Base-by-base conservation (phyloP, 1,140 invertebrate genomes). In the Listronotus bonariensis region DNA sequence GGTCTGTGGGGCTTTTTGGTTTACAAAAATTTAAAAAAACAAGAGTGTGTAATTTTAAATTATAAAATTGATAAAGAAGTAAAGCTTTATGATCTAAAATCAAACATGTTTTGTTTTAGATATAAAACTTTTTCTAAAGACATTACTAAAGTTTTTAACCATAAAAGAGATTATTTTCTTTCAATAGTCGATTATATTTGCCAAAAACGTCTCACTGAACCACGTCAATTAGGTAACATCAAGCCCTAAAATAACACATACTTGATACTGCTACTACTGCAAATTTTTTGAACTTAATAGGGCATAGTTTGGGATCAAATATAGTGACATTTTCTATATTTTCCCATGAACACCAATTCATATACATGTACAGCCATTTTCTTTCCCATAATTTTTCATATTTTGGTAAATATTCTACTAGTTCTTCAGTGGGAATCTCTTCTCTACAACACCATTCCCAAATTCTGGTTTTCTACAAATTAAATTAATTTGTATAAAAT, bases 381-480 rank as follows among this genome's bases (percentile, higher is more conserved):
- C 72, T 55, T 38, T 59, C 36, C 45, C 67, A 60, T n/a, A 60
- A 20, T 14, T 41, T 59, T 12, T 69, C 59, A 56, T 72, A 76
- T 40, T 69, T 71, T 17, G 70, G 66, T n/a, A 71, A 55, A 53
- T 75, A 75, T 45, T 75, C 67, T 48, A 72, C 58, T 12, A 77
- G 45, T 48, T 76, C 68, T 59, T 74, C 71, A 42, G 60, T 20
- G 12, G 73, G 73, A 18, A 77, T 76, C 56, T 77, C 76, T 49
- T 75, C 72, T 26, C 61, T 54, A 51, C 74, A 77, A 54, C 72
- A 74, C 67, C 72, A 74, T 55, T 72, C 67, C 74, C 74, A 76
- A 34, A 77, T 43, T 36, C 65, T 57, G 10, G 70, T 74, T 70
- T 70, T 76, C 76, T 77, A 59, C 15, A 68, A 63, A 14, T 61